Evolutionary conservation across 2,888 invertebrate species (phyloP), one percentile per base, ranked within the genome.

Genomic region (Odiellus spinosus): DNA sequence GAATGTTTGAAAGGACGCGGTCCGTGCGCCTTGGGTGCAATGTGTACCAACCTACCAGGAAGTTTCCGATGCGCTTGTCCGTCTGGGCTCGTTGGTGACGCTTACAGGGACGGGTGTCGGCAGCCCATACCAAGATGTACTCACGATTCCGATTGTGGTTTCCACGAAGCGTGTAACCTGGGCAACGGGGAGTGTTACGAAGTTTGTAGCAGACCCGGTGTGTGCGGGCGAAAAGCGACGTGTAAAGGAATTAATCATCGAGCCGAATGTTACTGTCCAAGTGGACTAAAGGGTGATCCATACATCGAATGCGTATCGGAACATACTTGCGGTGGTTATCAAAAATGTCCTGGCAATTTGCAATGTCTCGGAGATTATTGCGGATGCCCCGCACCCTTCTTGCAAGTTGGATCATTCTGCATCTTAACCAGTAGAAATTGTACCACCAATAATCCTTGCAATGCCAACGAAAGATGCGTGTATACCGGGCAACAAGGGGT

Each of bases 211-310:
- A 49, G 47, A 11, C 74, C 75, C 10, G 57, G 55, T 44, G 82
- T 83, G 1, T 91, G 91, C 65, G 87, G 82, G 42, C 72, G 74
- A 44, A 78, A 80, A 50, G 84, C 90, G 21, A 76, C 77, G 66
- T 85, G 84, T 70, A 76, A 77, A 67, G 85, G 84, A 67, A 74
- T 77, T 45, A 77, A 77, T n/a, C 84, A 83, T 58, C 77, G 80
- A 45, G 81, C 74, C 71, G 78, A 78, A 63, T 82, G 82, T 67
- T 70, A 78, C 54, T 82, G 82, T 64, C 80, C 80, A 19, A 74
- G 73, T 58, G 82, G 82, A 55, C 81, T 80, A 68, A 72, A 74
- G 58, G 82, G 81, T 61, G 77, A 80, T 65, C 79, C 80, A 60
- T 74, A 77, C 62, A 74, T 76, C 56, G 75, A 75, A 59, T 82